Conservation (phyloP, 2,797 vertebrate genomes). For the Moxostoma hubbsi region DNA sequence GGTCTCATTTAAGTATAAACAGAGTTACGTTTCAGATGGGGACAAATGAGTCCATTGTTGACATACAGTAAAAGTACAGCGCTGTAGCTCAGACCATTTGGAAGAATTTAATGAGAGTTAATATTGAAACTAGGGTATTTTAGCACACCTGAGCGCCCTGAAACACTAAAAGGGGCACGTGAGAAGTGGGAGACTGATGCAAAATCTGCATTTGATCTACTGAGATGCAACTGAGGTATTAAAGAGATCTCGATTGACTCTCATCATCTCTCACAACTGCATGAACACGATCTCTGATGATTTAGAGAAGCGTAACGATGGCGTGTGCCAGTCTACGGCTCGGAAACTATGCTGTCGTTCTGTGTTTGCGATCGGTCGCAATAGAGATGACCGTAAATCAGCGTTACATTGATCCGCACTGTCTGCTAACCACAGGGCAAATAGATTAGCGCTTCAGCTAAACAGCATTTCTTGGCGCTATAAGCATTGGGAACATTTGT, state of each 20-base stretch:
- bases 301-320: too few relatives aligned
- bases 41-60: too few relatives aligned
- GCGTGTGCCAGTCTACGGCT: background rate
- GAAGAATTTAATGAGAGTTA: too few relatives aligned
- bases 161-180: background rate
- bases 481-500: too few relatives aligned
- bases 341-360: constrained; percentile 13
- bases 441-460: constrained; percentile 15
- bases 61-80: too few relatives aligned
- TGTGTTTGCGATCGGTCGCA: constrained; percentile 27
- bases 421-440: background rate
- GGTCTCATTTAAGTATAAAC: too few relatives aligned
- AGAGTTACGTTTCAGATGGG: too few relatives aligned
- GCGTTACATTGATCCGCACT: background rate
- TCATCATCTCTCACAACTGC: background rate
- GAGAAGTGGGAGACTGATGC: too few relatives aligned
- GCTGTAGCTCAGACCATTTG: too few relatives aligned
- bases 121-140: background rate
- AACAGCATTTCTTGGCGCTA: background rate
- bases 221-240: background rate
- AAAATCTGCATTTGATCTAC: background rate
- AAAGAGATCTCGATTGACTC: background rate
- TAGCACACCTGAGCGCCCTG: background rate
- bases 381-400: constrained; percentile 44
- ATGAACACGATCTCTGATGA: background rate